Conservation (phyloP, 2,888 invertebrate species). For the Cabera pusaria region DNA sequence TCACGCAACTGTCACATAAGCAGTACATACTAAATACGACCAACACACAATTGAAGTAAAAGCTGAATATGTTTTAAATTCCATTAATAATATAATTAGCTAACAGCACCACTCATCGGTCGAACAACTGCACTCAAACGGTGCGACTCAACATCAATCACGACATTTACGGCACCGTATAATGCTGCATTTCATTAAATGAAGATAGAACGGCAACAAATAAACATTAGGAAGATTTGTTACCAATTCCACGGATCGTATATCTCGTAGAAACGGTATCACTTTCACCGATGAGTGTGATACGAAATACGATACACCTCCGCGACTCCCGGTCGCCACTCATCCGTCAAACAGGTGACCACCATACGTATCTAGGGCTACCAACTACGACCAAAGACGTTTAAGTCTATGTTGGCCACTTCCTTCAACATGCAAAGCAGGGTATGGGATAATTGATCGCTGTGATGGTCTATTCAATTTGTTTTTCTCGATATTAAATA, state of each 20-base stretch:
- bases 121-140: background rate
- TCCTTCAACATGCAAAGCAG: background rate
- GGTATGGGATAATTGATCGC: no score
- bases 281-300: slow-evolving; percentile 72
- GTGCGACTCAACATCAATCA: slow-evolving; percentile 13
- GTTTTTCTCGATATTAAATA: no score
- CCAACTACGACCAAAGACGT: no score
- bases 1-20: no score
- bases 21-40: no score
- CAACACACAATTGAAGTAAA: no score
- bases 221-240: slow-evolving; percentile 14
- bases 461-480: no score
- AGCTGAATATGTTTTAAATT: no score
- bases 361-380: slow-evolving; percentile 45
- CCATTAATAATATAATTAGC: no score
- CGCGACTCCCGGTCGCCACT: slow-evolving; percentile 44
- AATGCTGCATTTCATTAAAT: slow-evolving; percentile 22
- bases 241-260: slow-evolving; percentile 20
- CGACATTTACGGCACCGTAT: slow-evolving; percentile 15
- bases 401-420: background rate
- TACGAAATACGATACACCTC: slow-evolving; percentile 49
- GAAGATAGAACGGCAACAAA: slow-evolving; percentile 8
- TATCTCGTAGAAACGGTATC: slow-evolving; percentile 45
- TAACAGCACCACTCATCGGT: no score
- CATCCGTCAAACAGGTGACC: slow-evolving; percentile 79